phyloP scores from a whole-genome alignment of 2,888 invertebrate species.

The Bugulina stolonifera region DNA sequence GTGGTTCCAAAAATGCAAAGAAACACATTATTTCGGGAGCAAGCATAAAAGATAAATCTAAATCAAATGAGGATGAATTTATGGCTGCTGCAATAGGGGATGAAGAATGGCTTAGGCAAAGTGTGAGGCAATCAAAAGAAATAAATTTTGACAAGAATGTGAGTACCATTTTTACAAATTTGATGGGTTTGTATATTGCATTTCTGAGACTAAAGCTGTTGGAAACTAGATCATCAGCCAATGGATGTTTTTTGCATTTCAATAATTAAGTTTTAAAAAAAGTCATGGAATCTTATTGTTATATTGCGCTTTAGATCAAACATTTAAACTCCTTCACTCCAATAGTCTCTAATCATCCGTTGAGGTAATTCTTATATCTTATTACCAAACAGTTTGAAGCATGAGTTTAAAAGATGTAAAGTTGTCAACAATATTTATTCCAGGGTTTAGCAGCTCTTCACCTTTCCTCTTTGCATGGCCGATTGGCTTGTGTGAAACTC shows the following conservation, averaged over 20 bases:
- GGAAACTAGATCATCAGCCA: background rate
- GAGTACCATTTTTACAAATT: slow-evolving; percentile 30
- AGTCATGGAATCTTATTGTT: no score
- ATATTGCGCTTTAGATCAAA: no score
- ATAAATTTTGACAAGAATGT: slow-evolving; percentile 52
- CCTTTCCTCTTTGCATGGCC: slow-evolving; percentile 49
- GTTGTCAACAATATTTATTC: no score
- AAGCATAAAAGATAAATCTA: background rate
- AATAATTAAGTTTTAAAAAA: no score
- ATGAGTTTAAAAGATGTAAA: no score
- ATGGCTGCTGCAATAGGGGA: slow-evolving; percentile 54
- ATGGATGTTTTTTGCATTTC: background rate
- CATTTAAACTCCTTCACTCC: no score
- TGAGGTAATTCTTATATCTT: no score
- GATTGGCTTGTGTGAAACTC: slow-evolving; percentile 47
- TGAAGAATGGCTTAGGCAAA: slow-evolving; percentile 51
- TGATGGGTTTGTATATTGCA: background rate
- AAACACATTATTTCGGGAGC: background rate
- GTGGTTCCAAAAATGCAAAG: background rate
- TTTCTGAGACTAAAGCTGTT: background rate
- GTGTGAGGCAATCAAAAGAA: slow-evolving; percentile 39
- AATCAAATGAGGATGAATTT: slow-evolving; percentile 45
- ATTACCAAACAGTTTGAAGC: no score
- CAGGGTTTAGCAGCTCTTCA: slow-evolving; percentile 48
- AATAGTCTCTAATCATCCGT: no score